Percentiles rank a stretch among this genome's conserved stretches.
Evolutionary conservation across 2,888 invertebrate species (phyloP).

Genomic region (Drosophila koepferae): DNA sequence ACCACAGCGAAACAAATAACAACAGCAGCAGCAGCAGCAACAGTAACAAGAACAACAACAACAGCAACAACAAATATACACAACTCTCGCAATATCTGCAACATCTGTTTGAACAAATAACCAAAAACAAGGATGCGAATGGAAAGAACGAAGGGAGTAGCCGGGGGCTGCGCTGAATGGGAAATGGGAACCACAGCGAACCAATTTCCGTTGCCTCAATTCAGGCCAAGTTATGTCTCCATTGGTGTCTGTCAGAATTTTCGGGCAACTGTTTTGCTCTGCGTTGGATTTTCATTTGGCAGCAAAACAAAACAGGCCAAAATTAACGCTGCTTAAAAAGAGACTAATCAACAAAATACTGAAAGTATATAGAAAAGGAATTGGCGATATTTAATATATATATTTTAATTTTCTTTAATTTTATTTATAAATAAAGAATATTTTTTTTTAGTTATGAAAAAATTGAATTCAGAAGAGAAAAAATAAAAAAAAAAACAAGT

Average conservation of each 20-base stretch:
- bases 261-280: conserved; percentile 16
- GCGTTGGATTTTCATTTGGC: conserved; percentile 20
- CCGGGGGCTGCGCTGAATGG: not conserved
- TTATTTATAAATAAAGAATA: no score
- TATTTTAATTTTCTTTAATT: no score
- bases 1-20: conserved; percentile 69
- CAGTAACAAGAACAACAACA: conserved; percentile 30
- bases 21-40: conserved; percentile 30
- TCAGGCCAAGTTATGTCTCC: conserved; percentile 46
- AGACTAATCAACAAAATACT: conserved; percentile 1
- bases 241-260: conserved; percentile 28
- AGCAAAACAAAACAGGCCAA: not conserved
- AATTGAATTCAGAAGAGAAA: no score
- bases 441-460: no score
- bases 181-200: conserved; percentile 36
- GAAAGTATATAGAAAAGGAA: not conserved
- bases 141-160: not conserved
- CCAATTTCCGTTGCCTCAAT: conserved; percentile 53
- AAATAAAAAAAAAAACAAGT: no score
- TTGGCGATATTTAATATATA: no score
- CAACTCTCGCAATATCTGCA: conserved; percentile 56
- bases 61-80: conserved; percentile 17
- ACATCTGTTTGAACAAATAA: conserved; percentile 76
- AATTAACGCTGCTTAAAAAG: conserved; percentile 13
- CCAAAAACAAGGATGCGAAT: conserved; percentile 62